phyloP scores from a whole-genome alignment of 2,888 invertebrate species.

The Nomada ferruginata region DNA sequence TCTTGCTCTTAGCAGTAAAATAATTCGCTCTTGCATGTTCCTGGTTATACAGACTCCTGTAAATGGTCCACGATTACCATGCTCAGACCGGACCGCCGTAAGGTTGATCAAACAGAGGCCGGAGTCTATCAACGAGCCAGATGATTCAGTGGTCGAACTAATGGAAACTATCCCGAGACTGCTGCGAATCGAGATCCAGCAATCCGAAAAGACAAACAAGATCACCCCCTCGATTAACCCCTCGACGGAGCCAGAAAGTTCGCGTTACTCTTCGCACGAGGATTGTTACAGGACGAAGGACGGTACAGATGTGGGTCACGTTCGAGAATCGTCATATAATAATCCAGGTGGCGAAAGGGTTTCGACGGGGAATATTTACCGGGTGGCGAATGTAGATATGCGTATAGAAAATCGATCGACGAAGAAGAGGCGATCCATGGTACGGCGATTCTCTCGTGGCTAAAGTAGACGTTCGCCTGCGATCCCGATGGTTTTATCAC shows the following conservation, averaged over 20 bases:
- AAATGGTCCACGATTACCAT: not conserved
- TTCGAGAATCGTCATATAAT: slow-evolving; percentile 21
- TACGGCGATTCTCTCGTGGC: slow-evolving; percentile 34
- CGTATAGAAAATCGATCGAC: slow-evolving; percentile 27
- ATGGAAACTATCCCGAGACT: slow-evolving; percentile 4
- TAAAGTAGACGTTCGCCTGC: slow-evolving; percentile 26
- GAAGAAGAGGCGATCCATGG: slow-evolving; percentile 37
- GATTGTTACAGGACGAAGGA: slow-evolving; percentile 17
- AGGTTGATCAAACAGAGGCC: not conserved
- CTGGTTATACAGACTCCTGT: not conserved
- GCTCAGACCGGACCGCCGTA: not conserved
- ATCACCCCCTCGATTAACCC: not conserved
- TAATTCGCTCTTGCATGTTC: too few relatives aligned
- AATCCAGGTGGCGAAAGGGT: slow-evolving; percentile 41
- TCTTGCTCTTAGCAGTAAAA: too few relatives aligned
- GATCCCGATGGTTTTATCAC: slow-evolving; percentile 42
- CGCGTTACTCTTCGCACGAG: not conserved
- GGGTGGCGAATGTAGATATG: not conserved
- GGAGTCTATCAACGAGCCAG: not conserved
- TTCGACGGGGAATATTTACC: slow-evolving; percentile 47
- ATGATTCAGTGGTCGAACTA: not conserved
- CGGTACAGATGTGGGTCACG: slow-evolving; percentile 25
- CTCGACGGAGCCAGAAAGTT: not conserved
- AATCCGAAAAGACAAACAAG: slow-evolving; percentile 3
- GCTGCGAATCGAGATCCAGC: slow-evolving; percentile 1